Evolutionary conservation across 2,888 invertebrate genomes (phyloP).

Genomic region (Dendrolimus houi): DNA sequence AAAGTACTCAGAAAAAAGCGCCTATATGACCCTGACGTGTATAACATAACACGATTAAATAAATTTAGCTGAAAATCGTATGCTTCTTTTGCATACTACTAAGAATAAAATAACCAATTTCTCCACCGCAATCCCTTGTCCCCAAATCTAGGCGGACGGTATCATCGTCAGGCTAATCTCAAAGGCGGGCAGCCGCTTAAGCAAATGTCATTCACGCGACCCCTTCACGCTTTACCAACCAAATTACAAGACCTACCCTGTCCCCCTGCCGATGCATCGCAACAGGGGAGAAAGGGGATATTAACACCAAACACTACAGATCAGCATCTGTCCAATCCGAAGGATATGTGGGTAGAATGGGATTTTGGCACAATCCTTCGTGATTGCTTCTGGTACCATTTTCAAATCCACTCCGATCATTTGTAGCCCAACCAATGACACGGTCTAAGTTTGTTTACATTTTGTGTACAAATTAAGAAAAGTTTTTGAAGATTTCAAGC

Average conservation of each 20-base stretch:
- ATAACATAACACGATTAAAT: no score
- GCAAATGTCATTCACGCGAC: slow-evolving; percentile 61
- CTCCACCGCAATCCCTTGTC: slow-evolving; percentile 14
- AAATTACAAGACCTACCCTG: slow-evolving; percentile 19
- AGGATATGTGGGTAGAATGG: slow-evolving; percentile 42
- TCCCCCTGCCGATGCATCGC: slow-evolving; percentile 9
- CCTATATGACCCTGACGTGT: no score
- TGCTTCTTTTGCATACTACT: no score
- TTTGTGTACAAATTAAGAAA: slow-evolving; percentile 5
- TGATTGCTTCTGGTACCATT: slow-evolving; percentile 50
- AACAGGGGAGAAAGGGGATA: slow-evolving; percentile 17
- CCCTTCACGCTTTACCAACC: slow-evolving; percentile 42
- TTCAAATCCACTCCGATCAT: slow-evolving; percentile 37
- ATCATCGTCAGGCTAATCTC: slow-evolving; percentile 52
- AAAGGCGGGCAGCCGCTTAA: slow-evolving; percentile 52
- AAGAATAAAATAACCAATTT: background rate
- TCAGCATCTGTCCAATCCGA: slow-evolving; percentile 22
- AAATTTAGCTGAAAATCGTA: no score
- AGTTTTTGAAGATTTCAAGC: no score
- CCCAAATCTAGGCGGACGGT: slow-evolving; percentile 27
- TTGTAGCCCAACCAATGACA: slow-evolving; percentile 23
- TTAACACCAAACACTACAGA: slow-evolving; percentile 12
- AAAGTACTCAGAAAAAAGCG: no score
- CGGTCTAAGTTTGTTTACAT: slow-evolving; percentile 25
- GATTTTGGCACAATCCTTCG: slow-evolving; percentile 43